Evolutionary conservation across 2,797 vertebrate species (phyloP).

Genomic region (Tamandua tetradactyla): DNA sequence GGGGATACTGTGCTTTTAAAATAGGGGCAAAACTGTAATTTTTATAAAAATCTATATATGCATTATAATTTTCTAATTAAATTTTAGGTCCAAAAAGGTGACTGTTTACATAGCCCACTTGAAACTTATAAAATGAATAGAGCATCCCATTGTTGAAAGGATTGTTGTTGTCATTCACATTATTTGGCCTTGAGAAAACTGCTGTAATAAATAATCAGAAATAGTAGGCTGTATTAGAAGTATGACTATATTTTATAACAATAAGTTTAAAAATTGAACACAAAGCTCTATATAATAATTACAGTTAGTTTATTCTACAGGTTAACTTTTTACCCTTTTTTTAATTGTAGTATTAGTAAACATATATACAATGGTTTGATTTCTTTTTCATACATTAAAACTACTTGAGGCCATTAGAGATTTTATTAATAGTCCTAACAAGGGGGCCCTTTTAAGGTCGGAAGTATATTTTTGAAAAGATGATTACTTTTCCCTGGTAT

Average conservation of each 20-base stretch:
- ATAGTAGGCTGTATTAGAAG: not conserved
- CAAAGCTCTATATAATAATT: not conserved
- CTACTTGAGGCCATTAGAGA: not conserved
- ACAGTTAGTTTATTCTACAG: slow-evolving; percentile 59
- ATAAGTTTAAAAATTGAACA: not conserved
- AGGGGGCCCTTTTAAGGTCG: not conserved
- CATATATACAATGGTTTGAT: accelerated
- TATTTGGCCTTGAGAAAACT: not conserved
- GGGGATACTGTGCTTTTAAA: not conserved
- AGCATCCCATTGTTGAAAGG: not conserved
- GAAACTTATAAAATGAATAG: not conserved
- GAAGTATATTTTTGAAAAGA: not conserved
- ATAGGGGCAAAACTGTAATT: too few relatives aligned
- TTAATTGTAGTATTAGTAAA: not conserved
- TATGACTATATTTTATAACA: slow-evolving; percentile 15
- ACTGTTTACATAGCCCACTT: not conserved
- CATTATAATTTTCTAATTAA: not conserved
- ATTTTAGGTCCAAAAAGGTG: not conserved
- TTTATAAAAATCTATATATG: too few relatives aligned
- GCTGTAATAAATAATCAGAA: not conserved
- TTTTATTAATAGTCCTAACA: not conserved
- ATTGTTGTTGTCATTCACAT: accelerated
- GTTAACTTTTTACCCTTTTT: too few relatives aligned
- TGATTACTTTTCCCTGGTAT: not conserved
- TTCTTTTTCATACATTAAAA: not conserved